Conservation (phyloP, 2,888 invertebrate genomes). For the Orchesellides sinensis region DNA sequence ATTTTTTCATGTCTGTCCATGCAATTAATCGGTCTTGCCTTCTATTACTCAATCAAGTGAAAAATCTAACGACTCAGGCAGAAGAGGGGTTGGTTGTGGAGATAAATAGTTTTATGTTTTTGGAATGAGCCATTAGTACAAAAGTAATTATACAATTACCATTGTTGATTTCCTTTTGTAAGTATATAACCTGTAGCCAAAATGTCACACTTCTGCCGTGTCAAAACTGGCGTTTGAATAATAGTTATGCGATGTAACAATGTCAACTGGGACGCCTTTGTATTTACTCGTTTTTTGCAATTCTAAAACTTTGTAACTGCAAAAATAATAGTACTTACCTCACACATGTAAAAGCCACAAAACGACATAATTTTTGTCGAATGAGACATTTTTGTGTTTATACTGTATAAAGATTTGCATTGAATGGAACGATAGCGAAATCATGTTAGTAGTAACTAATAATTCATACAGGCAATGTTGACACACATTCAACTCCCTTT, state of each 20-base stretch:
- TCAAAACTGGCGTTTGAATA: constrained; percentile 7
- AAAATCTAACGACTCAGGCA: neutral
- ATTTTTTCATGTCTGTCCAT: constrained; percentile 11
- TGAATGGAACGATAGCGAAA: neutral
- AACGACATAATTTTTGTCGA: constrained; percentile 55
- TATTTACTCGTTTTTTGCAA: constrained; percentile 5
- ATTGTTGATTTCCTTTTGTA: constrained; percentile 47
- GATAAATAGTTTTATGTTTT: neutral
- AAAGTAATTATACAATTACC: constrained; percentile 51
- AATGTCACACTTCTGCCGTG: constrained; percentile 38
- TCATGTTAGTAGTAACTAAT: constrained; percentile 8
- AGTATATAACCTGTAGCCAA: constrained; percentile 28
- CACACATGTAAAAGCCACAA: constrained; percentile 46
- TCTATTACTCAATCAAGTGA: constrained; percentile 41
- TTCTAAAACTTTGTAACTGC: constrained; percentile 29
- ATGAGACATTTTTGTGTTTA: constrained; percentile 1
- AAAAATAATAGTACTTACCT: constrained; percentile 40
- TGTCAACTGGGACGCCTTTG: constrained; percentile 50
- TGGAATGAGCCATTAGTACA: constrained; percentile 4
- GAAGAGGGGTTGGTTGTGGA: neutral
- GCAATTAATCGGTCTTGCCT: constrained; percentile 61
- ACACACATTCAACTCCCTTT: constrained; percentile 28
- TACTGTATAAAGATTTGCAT: neutral
- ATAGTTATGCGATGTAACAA: constrained; percentile 24
- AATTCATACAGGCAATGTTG: constrained; percentile 4